Percentiles rank a stretch among this genome's conserved stretches.
These are phyloP conservation scores for Neoarius graeffei DNA, from an alignment of 2,113 vertebrate species.

Conservation along the genomic window DNA sequence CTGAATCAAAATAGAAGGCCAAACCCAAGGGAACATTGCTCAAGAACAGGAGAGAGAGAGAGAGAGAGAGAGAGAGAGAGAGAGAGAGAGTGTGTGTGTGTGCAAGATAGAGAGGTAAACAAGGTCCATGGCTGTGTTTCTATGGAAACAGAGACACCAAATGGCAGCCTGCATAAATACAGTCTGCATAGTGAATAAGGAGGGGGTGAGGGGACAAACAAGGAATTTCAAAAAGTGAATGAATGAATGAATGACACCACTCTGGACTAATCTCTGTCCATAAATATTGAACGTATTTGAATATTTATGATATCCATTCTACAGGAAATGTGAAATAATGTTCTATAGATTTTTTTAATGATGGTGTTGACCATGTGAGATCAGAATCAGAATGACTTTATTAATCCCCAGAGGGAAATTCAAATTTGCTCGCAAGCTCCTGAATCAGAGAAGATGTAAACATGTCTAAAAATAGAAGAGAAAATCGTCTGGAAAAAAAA, in stretches of 20 bases:
- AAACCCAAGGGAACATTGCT: constrained; percentile 36
- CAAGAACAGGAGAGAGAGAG: background rate
- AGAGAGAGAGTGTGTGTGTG: background rate
- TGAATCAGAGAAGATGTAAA: too few species aligned
- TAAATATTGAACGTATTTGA: background rate
- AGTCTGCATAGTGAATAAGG: constrained; percentile 7
- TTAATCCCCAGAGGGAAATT: too few species aligned
- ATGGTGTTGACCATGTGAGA: background rate
- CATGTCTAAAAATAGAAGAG: too few species aligned
- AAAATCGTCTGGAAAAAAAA: too few species aligned
- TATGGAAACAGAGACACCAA: constrained; percentile 75
- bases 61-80: too few species aligned
- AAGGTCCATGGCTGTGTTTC: constrained; percentile 42
- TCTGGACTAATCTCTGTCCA: background rate
- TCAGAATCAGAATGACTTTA: background rate
- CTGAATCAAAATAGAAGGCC: constrained; percentile 43
- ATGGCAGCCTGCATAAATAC: constrained; percentile 56
- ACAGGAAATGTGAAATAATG: background rate
- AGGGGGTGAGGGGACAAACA: constrained; percentile 17
- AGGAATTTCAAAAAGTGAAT: constrained; percentile 4
- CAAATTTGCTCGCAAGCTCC: too few species aligned
- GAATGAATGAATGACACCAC: constrained; percentile 2
- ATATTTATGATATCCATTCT: background rate
- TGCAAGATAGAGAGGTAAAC: constrained; percentile 20
- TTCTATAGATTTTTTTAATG: background rate